Evolutionary conservation across 2,797 vertebrate species (phyloP).

Genomic region (Notamacropus eugenii): DNA sequence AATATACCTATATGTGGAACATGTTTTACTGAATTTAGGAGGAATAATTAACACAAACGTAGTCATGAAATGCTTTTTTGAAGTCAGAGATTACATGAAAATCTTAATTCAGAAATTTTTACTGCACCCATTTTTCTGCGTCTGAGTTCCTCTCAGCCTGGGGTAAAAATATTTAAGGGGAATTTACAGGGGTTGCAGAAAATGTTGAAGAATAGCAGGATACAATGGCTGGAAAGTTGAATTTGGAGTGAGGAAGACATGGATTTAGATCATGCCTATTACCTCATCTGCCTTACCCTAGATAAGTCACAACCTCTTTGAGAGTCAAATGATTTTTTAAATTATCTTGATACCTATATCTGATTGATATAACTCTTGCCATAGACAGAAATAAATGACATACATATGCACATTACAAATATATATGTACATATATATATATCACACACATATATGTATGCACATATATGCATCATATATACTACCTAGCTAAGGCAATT

Average conservation of each 20-base stretch:
- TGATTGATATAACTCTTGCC: not conserved
- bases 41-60: constrained; percentile 37
- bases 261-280: not conserved
- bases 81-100: not conserved
- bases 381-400: not conserved
- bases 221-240: not conserved
- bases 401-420: too few species aligned
- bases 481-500: not conserved
- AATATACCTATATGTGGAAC: not conserved
- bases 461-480: not conserved
- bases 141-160: not conserved
- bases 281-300: not conserved
- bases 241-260: not conserved
- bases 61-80: constrained; percentile 23
- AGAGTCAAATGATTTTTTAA: not conserved
- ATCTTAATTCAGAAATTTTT: not conserved
- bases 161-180: not conserved
- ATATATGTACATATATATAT: too few species aligned
- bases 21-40: constrained; percentile 10
- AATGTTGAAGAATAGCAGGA: not conserved
- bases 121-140: not conserved
- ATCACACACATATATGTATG: too few species aligned
- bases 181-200: not conserved
- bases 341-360: not conserved
- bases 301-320: not conserved